These are phyloP conservation scores for Petrocephalus schoutedeni DNA, from an alignment of 2,797 vertebrate genomes.

Conservation along the genomic window DNA sequence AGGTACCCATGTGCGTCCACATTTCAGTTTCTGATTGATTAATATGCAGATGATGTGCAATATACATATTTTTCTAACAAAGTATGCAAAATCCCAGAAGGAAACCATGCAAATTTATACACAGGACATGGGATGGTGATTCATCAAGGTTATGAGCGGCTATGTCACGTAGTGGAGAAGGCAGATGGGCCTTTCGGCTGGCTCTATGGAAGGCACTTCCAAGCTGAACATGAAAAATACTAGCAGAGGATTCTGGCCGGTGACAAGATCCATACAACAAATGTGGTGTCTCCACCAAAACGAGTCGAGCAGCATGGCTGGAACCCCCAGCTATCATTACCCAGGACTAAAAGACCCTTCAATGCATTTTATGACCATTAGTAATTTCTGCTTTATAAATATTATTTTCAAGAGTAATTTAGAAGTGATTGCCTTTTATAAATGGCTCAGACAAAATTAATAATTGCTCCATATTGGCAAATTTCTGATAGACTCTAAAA, in stretches of 20 bases:
- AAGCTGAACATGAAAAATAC: not conserved
- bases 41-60: not conserved
- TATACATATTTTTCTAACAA: not conserved
- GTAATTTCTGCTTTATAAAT: not conserved
- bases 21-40: not conserved
- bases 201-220: not conserved
- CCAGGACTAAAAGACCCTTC: not conserved
- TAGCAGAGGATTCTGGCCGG: not conserved
- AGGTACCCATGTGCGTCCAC: not conserved
- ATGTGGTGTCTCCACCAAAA: not conserved
- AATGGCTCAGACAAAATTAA: not conserved
- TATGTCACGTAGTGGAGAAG: not conserved
- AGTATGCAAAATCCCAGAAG: not conserved
- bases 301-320: not conserved
- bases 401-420: not conserved
- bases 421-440: not conserved
- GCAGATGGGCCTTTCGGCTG: not conserved
- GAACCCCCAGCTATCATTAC: not conserved
- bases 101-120: not conserved
- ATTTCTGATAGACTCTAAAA: not conserved
- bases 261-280: not conserved
- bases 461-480: not conserved
- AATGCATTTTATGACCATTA: not conserved
- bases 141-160: not conserved
- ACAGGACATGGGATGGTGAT: not conserved